Base-by-base conservation (phyloP, 2,113 vertebrate genomes). In the Saguinus midas region DNA sequence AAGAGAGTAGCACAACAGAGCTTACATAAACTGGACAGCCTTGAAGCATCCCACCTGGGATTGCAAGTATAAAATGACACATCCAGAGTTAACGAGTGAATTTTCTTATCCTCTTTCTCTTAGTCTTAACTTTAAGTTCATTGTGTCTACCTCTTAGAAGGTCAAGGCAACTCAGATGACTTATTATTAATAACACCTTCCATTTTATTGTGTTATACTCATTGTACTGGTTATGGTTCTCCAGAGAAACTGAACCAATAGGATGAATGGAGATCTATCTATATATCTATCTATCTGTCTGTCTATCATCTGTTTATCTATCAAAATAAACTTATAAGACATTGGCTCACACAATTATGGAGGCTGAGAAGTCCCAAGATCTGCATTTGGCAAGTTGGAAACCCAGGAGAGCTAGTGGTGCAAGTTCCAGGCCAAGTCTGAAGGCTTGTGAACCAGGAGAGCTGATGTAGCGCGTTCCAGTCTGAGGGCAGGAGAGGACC, bases 221-320 rank as follows among this genome's bases (percentile, higher is more conserved):
- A 55, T 78, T 90, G 11, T 87, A 76, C 72, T 66, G 52, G 66
- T 90, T 35, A 66, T 57, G 25, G 5, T 72, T 96, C 55, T 93
- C 21, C 45, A 48, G 66, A 88, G 91, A 95, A 93, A 95, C 9
- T 94, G 95, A 88, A 89, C 55, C 58, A 90, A 70, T 61, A 68
- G 82, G 61, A 58, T 84, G 17, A 27, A 50, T 93, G 43, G n/a
- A 93, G 61, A 66, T 64, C 32, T 48, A 40, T 40, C 37, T 40
- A 40, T 40, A 40, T 40, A 40, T 40, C 37, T 7, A 76, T 48
- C 12, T 70, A 43, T 48, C 9, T 70, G n/a, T 32, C 20, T 73
- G 6, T 21, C 35, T 21, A 12, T 48, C 18, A 2, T 68, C 45
- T 70, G 25, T 87, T 13, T 68, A 17, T 82, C 7, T 48, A 6